Conservation (phyloP, 2,888 invertebrate species). For the Alloscopus bannaensis region DNA sequence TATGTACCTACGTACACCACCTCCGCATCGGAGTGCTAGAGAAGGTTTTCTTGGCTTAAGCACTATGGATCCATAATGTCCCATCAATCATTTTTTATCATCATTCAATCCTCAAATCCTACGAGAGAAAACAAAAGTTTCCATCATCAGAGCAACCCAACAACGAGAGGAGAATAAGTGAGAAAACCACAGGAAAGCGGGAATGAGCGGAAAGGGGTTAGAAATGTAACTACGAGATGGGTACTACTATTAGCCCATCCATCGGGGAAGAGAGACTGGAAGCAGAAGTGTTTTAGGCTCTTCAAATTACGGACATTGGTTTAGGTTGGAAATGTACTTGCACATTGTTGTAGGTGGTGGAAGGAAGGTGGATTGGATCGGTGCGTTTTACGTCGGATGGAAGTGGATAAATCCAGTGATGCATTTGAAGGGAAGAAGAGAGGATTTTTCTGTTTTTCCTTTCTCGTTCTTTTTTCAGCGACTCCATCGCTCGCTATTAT, state of each 20-base stretch:
- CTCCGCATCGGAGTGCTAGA: conserved; percentile 20
- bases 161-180: neutral
- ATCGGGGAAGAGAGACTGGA: too few species aligned
- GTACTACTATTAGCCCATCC: conserved; percentile 15
- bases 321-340: too few species aligned
- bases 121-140: conserved; percentile 49
- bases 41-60: conserved; percentile 29
- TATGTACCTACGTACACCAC: conserved; percentile 13
- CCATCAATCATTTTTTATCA: conserved; percentile 62
- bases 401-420: neutral
- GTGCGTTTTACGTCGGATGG: neutral
- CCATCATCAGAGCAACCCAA: conserved; percentile 9
- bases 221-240: too few species aligned
- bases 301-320: too few species aligned
- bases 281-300: too few species aligned
- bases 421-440: too few species aligned
- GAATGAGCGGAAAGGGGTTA: too few species aligned
- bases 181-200: neutral
- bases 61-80: conserved; percentile 53
- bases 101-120: conserved; percentile 55
- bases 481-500: neutral
- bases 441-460: too few species aligned
- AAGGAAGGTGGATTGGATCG: neutral
- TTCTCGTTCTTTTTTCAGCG: too few species aligned
- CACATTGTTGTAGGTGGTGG: neutral